Base-by-base conservation (phyloP, 2,113 vertebrate species). In the Bagarius yarrelli region DNA sequence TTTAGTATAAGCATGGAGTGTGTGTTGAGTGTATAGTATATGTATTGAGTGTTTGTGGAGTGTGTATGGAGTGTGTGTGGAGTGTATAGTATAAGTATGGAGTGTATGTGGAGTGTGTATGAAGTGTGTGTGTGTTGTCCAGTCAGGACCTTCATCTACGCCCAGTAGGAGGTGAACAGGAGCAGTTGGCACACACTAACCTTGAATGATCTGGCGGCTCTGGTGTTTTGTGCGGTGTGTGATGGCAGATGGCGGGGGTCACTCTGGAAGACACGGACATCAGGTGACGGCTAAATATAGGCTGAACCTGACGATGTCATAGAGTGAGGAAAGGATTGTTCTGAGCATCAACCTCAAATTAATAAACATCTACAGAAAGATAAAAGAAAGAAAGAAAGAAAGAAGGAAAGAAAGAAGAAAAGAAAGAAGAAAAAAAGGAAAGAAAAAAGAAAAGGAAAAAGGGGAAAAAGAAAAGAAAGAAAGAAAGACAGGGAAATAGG, bases 161-260 rank as follows among this genome's bases (percentile, higher is more conserved):
- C 73, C 74, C 72, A 67, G 79, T 73, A 72, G 82, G 69, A 81
- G 81, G 85, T 80, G 64, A 72, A 76, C 79, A 75, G 78, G 72
- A 86, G 80, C 85, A 85, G 70, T 87, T 91, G 89, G 88, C 81
- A 71, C 61, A 73, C 25, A 30, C 79, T 83, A 89, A 85, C 87
- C 88, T 84, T 86, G 84, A 85, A 83, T 85, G 81, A 86, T 84
- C 81, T 83, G 80, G 77, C 79, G 40, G 50, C 75, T 74, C 60
- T 85, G 78, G 72, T 44, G 84, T 81, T 76, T 78, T 79, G 79
- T 72, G 55, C 80, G 34, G 81, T 75, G 80, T 56, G 85, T 84
- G 80, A 74, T 44, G 87, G 88, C 92, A 93, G 91, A 93, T 92
- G 91, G 93, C 83, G 76, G 86, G 89, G 91, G 91, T 91, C 90